Conservation (phyloP, 2,888 invertebrate genomes). For the Pecten maximus region DNA sequence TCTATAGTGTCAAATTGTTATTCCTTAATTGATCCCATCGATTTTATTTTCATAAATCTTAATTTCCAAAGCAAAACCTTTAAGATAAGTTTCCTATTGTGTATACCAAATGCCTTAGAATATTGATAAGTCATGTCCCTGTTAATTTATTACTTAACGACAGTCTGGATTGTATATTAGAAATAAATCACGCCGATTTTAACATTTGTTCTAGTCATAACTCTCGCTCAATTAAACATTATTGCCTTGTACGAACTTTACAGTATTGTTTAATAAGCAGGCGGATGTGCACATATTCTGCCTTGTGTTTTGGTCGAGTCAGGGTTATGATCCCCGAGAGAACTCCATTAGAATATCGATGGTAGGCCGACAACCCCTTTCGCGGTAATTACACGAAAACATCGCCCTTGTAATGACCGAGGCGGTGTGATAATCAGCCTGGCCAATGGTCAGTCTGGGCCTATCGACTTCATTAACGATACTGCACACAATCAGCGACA, state of each 20-base stretch:
- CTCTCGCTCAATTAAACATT: neutral
- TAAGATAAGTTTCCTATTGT: too few relatives aligned
- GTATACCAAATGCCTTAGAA: too few relatives aligned
- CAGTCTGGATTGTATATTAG: neutral
- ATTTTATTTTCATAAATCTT: too few relatives aligned
- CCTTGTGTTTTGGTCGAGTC: neutral
- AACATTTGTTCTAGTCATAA: neutral
- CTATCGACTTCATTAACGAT: conserved; percentile 5
- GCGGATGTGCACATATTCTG: neutral
- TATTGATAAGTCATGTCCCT: neutral
- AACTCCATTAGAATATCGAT: neutral
- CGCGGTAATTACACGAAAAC: conserved; percentile 25
- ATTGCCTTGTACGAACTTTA: neutral
- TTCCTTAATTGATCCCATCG: too few relatives aligned
- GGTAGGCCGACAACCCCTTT: conserved; percentile 16
- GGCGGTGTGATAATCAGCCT: neutral
- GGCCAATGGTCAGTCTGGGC: neutral
- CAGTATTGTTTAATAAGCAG: neutral
- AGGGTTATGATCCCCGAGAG: neutral
- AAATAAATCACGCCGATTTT: neutral
- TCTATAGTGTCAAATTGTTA: too few relatives aligned
- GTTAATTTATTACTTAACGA: neutral
- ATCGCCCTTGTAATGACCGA: neutral
- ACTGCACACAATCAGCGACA: neutral
- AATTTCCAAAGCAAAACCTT: too few relatives aligned